Evolutionary conservation across 2,888 invertebrate genomes (phyloP).

Genomic region (Didymodactylos carnosus): DNA sequence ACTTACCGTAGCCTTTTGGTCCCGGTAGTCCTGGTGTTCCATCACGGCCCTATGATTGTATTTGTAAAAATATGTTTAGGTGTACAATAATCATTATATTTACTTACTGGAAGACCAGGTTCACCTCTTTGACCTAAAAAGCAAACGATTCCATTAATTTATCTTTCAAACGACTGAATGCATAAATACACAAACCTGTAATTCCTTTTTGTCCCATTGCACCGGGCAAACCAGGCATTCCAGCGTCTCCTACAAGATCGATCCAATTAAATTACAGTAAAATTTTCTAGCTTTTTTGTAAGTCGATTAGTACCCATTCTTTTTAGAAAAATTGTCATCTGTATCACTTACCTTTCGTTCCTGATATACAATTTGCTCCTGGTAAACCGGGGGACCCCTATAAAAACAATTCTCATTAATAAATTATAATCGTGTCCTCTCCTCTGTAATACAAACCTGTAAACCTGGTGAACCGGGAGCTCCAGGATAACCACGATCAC

Average conservation of each 20-base stretch:
- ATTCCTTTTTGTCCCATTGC: background rate
- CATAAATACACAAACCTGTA: background rate
- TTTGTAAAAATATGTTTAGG: background rate
- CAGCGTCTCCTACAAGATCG: slow-evolving; percentile 8
- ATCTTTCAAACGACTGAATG: background rate
- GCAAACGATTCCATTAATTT: background rate
- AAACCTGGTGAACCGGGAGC: background rate
- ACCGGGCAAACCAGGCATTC: slow-evolving; percentile 12
- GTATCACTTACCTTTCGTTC: background rate
- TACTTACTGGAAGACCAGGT: background rate
- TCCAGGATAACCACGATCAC: background rate
- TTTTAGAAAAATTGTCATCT: background rate
- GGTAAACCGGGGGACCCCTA: slow-evolving; percentile 16
- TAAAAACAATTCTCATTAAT: slow-evolving; percentile 17
- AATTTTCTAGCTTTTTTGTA: background rate
- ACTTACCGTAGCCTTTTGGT: slow-evolving; percentile 2
- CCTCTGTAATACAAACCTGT: background rate
- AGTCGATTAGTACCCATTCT: background rate
- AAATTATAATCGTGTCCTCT: too few species aligned
- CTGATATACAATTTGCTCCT: slow-evolving; percentile 3
- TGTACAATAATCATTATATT: background rate
- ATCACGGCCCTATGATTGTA: background rate
- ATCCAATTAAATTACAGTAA: background rate
- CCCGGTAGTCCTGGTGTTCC: slow-evolving; percentile 9
- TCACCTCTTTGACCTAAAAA: slow-evolving; percentile 1